A percentile compares a stretch with the other conserved stretches of the same genome.
These are phyloP conservation scores for Thunnus thynnus DNA, from an alignment of 2,113 vertebrate genomes.

Conservation along the genomic window DNA sequence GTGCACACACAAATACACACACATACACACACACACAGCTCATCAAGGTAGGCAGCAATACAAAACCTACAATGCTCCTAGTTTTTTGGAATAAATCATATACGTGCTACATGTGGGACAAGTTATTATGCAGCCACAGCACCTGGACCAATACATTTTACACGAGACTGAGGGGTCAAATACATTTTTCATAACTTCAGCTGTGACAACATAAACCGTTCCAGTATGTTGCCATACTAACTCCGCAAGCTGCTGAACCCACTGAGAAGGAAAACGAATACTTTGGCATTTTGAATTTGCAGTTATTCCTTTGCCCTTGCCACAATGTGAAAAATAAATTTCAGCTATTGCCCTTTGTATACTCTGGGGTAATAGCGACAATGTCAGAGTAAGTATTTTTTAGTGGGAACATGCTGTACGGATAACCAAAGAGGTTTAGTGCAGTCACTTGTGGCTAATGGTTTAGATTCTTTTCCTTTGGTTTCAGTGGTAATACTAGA, in stretches of 20 bases:
- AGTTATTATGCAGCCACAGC: constrained; percentile 57
- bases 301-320: constrained; percentile 36
- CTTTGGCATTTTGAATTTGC: constrained; percentile 45
- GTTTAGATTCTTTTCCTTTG: background rate
- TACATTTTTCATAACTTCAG: constrained; percentile 73
- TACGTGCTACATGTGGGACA: constrained; percentile 28
- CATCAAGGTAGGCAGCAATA: constrained; percentile 41
- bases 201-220: constrained; percentile 66
- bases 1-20: constrained; percentile 6
- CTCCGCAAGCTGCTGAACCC: constrained; percentile 32
- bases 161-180: constrained; percentile 67
- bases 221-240: constrained; percentile 39
- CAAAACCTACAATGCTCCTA: constrained; percentile 34
- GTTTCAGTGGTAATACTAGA: constrained; percentile 2
- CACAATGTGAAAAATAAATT: constrained; percentile 39
- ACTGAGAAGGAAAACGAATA: constrained; percentile 46
- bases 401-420: background rate
- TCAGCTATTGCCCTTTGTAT: constrained; percentile 33
- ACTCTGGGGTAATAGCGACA: constrained; percentile 32
- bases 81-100: constrained; percentile 67
- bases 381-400: constrained; percentile 30
- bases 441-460: background rate
- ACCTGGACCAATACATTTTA: constrained; percentile 65
- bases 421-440: constrained; percentile 5
- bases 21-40: constrained; percentile 16